phyloP scores from a whole-genome alignment of 2,113 vertebrate genomes.

The Cnemophilus loriae region DNA sequence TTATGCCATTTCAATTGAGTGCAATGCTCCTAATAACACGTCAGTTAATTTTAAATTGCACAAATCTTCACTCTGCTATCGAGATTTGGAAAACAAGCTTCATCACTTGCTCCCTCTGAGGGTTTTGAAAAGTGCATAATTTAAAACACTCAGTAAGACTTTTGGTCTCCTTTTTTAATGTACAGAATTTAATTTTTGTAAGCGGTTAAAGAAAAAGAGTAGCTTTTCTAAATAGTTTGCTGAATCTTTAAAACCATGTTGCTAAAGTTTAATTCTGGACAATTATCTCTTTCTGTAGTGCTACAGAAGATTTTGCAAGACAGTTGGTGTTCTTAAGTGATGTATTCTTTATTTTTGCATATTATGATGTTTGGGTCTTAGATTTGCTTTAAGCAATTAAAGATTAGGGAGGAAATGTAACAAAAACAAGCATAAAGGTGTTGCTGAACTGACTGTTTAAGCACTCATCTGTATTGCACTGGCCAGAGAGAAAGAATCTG shows the following conservation, averaged over 20 bases:
- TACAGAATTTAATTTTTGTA: background rate
- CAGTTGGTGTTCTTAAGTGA: background rate
- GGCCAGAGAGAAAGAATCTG: background rate
- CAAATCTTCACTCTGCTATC: background rate
- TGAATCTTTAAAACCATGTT: background rate
- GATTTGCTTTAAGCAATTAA: background rate
- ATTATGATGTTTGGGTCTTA: background rate
- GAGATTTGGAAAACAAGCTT: background rate
- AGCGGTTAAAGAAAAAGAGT: background rate
- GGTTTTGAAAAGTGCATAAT: background rate
- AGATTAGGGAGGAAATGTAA: background rate
- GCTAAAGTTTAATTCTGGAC: background rate
- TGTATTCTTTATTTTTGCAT: background rate
- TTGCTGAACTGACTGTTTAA: background rate
- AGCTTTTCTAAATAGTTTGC: background rate
- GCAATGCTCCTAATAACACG: background rate
- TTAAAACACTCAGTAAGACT: background rate
- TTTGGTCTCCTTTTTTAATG: background rate
- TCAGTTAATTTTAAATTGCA: conserved; percentile 1
- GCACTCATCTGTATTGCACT: background rate
- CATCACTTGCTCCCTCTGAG: background rate
- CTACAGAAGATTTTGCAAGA: background rate
- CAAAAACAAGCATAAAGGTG: background rate
- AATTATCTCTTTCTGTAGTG: background rate
- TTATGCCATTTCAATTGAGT: background rate